Evolutionary conservation across 2,888 invertebrate species (phyloP), one percentile per base, ranked within the genome.

Genomic region (Agonopterix subpropinquella): DNA sequence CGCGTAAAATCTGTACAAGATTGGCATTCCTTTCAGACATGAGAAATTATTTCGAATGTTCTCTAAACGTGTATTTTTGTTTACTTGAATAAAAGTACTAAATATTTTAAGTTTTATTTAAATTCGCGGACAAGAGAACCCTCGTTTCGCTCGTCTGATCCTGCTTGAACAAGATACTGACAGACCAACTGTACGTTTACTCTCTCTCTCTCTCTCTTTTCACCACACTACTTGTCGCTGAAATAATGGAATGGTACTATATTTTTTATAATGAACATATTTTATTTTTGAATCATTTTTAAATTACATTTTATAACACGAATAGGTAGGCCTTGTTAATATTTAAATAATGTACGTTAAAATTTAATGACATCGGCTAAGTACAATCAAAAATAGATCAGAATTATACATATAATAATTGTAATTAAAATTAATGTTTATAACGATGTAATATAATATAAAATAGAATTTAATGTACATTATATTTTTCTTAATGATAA

Each of bases 61-160:
- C 60, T 53, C 58, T 66, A 76, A 71, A 65, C 72, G 59, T 81
- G 77, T 76, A 73, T 74, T 73, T 76, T 73, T 78, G 74, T 78
- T 83, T 71, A 72, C 59, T 67, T 67, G 64, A 80, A 86, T 84
- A 86, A 85, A 85, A 77, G 67, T 82, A 78, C 75, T 77, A 69
- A 73, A 77, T 69, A 74, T 67, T 70, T 62, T 80, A 83, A 82
- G 80, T 81, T 82, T 83, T 84, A 80, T 80, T 84, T 83, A 73
- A 79, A 80, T 77, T 77, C 59, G 63, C 65, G 56, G 51, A 56
- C 56, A 62, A 73, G 68, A 67, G 70, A 69, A 67, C 28, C 61
- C 54, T 60, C 57, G 52, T 53, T 56, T 18, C 18, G 18, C 18
- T 18, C 18, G 18, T 28, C 28, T 28, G 28, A 28, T 59, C 57